phyloP scores from a whole-genome alignment of 1,140 invertebrate genomes.

The Neotoxoptera formosana region DNA sequence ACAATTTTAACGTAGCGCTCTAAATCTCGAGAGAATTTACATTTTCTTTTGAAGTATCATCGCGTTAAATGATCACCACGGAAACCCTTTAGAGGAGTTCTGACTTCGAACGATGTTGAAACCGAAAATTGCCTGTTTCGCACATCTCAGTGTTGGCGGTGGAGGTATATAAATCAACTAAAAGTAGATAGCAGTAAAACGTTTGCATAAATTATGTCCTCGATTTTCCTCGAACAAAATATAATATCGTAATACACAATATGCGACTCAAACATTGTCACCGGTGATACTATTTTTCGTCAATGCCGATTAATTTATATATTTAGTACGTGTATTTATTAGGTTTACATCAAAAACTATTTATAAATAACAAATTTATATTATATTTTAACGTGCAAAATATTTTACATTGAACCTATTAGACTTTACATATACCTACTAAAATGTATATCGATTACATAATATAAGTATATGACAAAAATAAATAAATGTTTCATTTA shows the following conservation, averaged over 20 bases:
- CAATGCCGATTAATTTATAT: neutral
- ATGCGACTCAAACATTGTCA: neutral
- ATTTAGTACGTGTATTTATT: neutral
- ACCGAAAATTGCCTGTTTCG: constrained; percentile 27
- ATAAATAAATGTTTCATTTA: neutral
- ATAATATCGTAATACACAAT: neutral
- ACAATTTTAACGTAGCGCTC: neutral
- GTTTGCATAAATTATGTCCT: constrained; percentile 33
- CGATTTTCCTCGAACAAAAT: constrained; percentile 21
- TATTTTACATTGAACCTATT: neutral
- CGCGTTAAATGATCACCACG: neutral
- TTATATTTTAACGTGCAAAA: neutral
- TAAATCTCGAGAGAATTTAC: neutral
- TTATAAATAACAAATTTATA: neutral
- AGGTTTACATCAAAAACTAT: neutral
- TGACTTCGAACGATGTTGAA: constrained; percentile 4
- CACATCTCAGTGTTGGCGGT: neutral
- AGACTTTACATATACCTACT: neutral
- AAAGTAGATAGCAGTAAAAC: constrained; percentile 23
- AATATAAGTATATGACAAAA: neutral
- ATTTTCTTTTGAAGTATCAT: constrained; percentile 14
- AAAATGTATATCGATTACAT: neutral
- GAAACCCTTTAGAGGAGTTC: constrained; percentile 12
- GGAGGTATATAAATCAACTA: constrained; percentile 27
- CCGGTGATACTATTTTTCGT: neutral